These are phyloP conservation scores for Stenopsyche tienmushanensis DNA, from an alignment of 1,140 invertebrate genomes.

Conservation along the genomic window DNA sequence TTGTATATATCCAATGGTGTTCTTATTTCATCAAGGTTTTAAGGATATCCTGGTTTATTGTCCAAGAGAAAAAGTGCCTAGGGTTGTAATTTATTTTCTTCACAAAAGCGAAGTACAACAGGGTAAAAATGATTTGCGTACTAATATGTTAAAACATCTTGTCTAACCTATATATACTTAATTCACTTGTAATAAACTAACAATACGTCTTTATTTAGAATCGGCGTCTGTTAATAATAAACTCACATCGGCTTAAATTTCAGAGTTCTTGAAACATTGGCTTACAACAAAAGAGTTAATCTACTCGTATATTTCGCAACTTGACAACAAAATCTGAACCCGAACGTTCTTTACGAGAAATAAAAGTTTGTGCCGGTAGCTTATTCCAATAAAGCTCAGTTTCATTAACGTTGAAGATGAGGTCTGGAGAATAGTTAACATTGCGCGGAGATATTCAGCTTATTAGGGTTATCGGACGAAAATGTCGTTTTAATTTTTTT, in stretches of 20 bases:
- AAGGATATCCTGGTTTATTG: slow-evolving; percentile 44
- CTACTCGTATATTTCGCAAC: slow-evolving; percentile 47
- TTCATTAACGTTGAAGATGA: slow-evolving; percentile 52
- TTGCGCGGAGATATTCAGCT: too few relatives aligned
- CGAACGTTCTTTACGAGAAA: slow-evolving; percentile 44
- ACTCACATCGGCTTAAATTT: slow-evolving; percentile 54
- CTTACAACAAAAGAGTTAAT: slow-evolving; percentile 47
- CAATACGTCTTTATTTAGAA: slow-evolving; percentile 40
- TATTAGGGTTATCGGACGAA: too few relatives aligned
- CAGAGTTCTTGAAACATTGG: slow-evolving; percentile 48
- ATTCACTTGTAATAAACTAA: slow-evolving; percentile 50
- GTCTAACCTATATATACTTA: slow-evolving; percentile 49
- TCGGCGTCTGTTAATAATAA: slow-evolving; percentile 48
- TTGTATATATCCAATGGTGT: not conserved
- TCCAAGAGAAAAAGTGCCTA: slow-evolving; percentile 44
- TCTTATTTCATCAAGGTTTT: not conserved
- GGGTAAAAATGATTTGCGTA: slow-evolving; percentile 44
- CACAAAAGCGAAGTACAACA: slow-evolving; percentile 42
- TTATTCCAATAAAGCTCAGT: slow-evolving; percentile 48
- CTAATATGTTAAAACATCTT: slow-evolving; percentile 47
- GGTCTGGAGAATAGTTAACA: slow-evolving; percentile 46
- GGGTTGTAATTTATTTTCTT: slow-evolving; percentile 39
- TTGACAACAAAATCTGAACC: too few relatives aligned
- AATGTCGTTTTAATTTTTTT: too few relatives aligned
- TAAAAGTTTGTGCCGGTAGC: slow-evolving; percentile 44